Evolutionary conservation across 53 echinoderm and acorn worm genomes (phyloP).

Genomic region (Echinarachnius parma): DNA sequence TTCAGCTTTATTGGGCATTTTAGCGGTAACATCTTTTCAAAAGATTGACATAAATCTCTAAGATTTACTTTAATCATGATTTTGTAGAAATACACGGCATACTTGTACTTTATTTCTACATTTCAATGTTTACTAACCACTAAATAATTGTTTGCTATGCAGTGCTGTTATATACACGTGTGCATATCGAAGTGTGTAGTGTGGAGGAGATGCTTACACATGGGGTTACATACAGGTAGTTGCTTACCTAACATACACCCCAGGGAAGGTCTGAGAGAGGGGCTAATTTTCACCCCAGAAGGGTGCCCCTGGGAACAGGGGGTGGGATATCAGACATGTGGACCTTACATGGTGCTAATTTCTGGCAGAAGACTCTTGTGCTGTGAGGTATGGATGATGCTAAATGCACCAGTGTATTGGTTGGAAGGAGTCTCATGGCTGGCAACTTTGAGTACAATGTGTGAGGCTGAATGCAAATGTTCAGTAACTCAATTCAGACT

Average conservation of each 20-base stretch:
- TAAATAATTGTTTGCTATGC: too few species aligned
- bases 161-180: too few species aligned
- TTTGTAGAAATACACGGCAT: too few species aligned
- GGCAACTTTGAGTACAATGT: constrained; percentile 27
- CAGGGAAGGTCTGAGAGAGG: constrained; percentile 37
- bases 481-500: constrained; percentile 39
- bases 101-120: too few species aligned
- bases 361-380: constrained; percentile 24
- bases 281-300: constrained; percentile 10
- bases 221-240: constrained; percentile 24
- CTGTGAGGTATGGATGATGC: constrained; percentile 6
- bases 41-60: too few species aligned
- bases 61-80: too few species aligned
- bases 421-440: constrained; percentile 16
- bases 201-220: constrained; percentile 28
- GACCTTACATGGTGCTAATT: constrained; percentile 20
- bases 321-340: constrained; percentile 22
- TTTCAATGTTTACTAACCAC: too few species aligned
- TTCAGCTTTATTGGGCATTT: too few species aligned
- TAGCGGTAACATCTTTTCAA: too few species aligned
- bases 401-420: constrained; percentile 21
- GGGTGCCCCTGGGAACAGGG: constrained; percentile 32
- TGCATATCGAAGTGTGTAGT: too few species aligned
- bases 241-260: constrained; percentile 5
- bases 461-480: constrained; percentile 11